phyloP scores from a whole-genome alignment of 1,140 invertebrate species.

The Bombus difficillimus region DNA sequence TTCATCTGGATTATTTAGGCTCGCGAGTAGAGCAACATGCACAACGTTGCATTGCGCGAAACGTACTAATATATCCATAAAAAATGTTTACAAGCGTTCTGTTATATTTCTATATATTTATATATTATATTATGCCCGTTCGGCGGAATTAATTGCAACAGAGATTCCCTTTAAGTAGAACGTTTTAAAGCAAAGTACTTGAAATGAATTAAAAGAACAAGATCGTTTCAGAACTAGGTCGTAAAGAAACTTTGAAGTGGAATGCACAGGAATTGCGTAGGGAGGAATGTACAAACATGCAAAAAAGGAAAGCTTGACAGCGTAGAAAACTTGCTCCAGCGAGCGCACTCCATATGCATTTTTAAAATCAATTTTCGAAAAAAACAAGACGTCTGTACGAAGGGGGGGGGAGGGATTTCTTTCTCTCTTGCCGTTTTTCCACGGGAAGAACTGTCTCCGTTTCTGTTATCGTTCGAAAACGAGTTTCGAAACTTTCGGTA shows the following conservation, averaged over 20 bases:
- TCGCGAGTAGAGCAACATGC: too few relatives aligned
- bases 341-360: neutral
- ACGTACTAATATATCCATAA: too few relatives aligned
- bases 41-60: too few relatives aligned
- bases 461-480: constrained; percentile 31
- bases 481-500: constrained; percentile 26
- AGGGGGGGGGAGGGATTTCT: neutral
- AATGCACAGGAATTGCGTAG: too few relatives aligned
- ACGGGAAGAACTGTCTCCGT: neutral
- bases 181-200: neutral
- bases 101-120: too few relatives aligned
- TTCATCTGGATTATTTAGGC: too few relatives aligned
- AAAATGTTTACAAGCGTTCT: too few relatives aligned
- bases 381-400: neutral
- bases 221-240: constrained; percentile 1
- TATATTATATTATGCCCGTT: too few relatives aligned
- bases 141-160: neutral
- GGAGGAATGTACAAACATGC: neutral
- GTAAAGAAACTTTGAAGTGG: neutral
- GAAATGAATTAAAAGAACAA: neutral
- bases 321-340: neutral
- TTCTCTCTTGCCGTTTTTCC: neutral
- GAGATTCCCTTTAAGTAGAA: neutral
- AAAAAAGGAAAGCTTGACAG: neutral
- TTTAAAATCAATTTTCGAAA: constrained; percentile 37